Conservation (phyloP, 2,113 vertebrate genomes). For the Neolamprologus tretocephalus region DNA sequence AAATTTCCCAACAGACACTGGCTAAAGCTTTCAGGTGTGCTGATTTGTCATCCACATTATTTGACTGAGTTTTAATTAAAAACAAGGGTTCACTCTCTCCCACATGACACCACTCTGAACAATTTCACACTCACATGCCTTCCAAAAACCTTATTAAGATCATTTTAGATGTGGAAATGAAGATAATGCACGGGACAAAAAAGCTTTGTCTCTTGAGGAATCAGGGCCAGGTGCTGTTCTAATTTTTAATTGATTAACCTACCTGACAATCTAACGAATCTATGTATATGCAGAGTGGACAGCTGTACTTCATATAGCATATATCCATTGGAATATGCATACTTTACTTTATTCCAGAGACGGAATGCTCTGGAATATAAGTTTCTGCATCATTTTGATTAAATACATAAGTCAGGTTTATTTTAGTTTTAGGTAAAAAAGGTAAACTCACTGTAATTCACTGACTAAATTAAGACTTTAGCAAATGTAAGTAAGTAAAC, state of each 20-base stretch:
- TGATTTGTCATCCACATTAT: slow-evolving; percentile 18
- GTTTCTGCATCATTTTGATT: neutral
- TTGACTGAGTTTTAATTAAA: slow-evolving; percentile 55
- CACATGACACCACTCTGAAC: slow-evolving; percentile 40
- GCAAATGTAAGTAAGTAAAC: neutral
- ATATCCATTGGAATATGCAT: neutral
- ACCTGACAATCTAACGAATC: neutral
- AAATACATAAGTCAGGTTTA: neutral
- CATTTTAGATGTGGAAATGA: slow-evolving; percentile 19
- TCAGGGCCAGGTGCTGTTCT: neutral
- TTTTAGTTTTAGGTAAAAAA: neutral
- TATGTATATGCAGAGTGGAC: neutral
- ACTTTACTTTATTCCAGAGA: neutral
- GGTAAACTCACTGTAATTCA: neutral
- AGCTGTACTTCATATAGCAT: neutral
- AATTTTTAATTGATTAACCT: neutral
- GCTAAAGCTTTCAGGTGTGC: slow-evolving; percentile 35
- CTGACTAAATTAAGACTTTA: neutral
- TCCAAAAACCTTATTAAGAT: slow-evolving; percentile 35
- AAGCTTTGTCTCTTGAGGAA: neutral
- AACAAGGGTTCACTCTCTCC: slow-evolving; percentile 46
- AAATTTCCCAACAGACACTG: slow-evolving; percentile 4
- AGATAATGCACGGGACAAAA: neutral
- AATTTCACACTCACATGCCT: slow-evolving; percentile 51
- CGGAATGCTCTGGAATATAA: fast-evolving